Evolutionary conservation across 2,113 vertebrate species (phyloP).

Genomic region (Zosterops borbonicus): DNA sequence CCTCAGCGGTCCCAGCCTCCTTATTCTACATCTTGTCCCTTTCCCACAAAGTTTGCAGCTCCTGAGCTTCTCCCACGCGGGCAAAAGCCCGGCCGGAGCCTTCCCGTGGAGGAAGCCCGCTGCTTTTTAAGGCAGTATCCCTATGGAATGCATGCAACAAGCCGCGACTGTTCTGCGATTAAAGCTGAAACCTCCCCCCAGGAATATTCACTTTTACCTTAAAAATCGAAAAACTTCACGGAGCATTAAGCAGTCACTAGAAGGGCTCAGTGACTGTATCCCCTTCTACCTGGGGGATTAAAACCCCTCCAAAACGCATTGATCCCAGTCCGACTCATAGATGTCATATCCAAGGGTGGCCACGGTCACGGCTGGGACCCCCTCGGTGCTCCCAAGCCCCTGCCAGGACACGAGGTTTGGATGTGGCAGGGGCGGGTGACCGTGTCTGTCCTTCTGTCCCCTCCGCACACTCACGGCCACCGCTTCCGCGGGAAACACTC

Average conservation of each 20-base stretch:
- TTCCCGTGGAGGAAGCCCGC: neutral
- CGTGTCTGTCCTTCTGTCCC: neutral
- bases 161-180: neutral
- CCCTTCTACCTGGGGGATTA: neutral
- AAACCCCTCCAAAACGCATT: neutral
- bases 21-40: neutral
- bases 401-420: neutral
- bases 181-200: rapidly evolving
- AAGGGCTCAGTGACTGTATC: neutral
- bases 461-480: neutral
- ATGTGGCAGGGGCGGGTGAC: neutral
- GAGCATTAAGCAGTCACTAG: neutral
- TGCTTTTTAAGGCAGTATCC: neutral
- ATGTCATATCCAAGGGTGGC: neutral
- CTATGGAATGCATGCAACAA: rapidly evolving
- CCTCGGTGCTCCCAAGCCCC: neutral
- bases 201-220: neutral
- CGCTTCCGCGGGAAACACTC: neutral
- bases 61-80: neutral
- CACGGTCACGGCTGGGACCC: neutral
- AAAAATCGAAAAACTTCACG: neutral
- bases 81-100: neutral
- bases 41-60: neutral
- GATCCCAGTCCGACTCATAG: rapidly evolving
- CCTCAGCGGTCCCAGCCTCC: neutral